phyloP scores from a whole-genome alignment of 1,140 invertebrate species.

The Alviniconcha marisindica region DNA sequence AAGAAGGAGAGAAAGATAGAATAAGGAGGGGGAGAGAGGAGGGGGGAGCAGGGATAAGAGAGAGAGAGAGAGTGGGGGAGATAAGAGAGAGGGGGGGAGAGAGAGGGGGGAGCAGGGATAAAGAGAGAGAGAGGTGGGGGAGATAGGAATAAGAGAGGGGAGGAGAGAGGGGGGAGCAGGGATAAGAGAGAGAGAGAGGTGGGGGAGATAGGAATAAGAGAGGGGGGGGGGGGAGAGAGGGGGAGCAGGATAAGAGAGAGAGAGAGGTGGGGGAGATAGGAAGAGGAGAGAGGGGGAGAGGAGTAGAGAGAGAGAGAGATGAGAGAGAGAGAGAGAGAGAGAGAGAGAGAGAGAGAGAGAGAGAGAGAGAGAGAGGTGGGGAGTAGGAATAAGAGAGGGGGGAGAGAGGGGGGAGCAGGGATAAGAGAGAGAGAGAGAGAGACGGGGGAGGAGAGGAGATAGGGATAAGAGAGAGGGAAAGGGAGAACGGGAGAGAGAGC shows the following conservation, averaged over 20 bases:
- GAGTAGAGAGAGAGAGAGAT: not conserved
- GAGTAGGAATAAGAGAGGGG: too few relatives aligned
- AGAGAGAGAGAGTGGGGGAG: constrained; percentile 3
- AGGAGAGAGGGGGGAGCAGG: constrained; percentile 1
- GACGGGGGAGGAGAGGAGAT: too few relatives aligned
- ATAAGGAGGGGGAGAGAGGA: not conserved
- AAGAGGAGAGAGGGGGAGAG: not conserved
- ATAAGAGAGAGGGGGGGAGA: too few relatives aligned
- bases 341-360: too few relatives aligned
- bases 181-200: too few relatives aligned
- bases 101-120: too few relatives aligned
- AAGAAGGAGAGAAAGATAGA: not conserved
- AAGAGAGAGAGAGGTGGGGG: not conserved
- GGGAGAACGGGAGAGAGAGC: too few relatives aligned
- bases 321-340: not conserved
- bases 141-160: not conserved
- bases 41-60: not conserved
- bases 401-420: too few relatives aligned
- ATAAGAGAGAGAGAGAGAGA: too few relatives aligned
- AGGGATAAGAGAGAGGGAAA: too few relatives aligned
- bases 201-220: not conserved
- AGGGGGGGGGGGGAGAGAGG: too few relatives aligned
- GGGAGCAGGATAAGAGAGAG: not conserved
- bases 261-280: not conserved
- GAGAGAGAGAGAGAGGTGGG: too few relatives aligned